Base-by-base conservation (phyloP, 92 coral and sea anemone species). In the Epizoanthus fatuus region DNA sequence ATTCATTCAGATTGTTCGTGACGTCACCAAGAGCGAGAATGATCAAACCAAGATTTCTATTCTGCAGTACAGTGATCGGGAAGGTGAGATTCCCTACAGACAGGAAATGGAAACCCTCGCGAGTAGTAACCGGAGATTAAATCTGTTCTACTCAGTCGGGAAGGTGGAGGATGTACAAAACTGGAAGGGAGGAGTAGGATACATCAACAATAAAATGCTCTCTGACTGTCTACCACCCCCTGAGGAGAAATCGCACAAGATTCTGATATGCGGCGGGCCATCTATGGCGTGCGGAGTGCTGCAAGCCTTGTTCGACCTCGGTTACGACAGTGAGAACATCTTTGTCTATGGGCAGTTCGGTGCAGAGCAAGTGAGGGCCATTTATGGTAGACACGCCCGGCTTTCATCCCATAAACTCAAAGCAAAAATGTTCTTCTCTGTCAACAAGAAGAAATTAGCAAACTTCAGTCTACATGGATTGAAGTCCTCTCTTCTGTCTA, bases 101-200 rank as follows among this genome's bases (percentile, higher is more conserved):
- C 79, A 67, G 17, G 93, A 90, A 53, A 54, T 90, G 40, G 82
- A 86, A 38, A 74, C 63, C 63, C 51, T 40, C 35, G 69, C 62
- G 4, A 51, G 12, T 4, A 19, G 49, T 1, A 81, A 86, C 81
- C 22, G 20, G 7, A 74, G 81, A 8, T 35, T 90, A 6, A 75
- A 68, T 54, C 68, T 75, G 25, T 81, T 80, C 12, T 86, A 81
- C 14, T 71, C 93, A 4, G 90, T 90, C 45, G 80, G 84, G 37
- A 76, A 86, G 58, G 90, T 38, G 40, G 85, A 65, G 52, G 9
- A 63, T 4, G 22, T 69, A 5, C 84, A 90, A 56, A 51, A 86
- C 42, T 90, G 93, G 93, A 63, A 90, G 93, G 93, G 90, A 90
- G 93, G 87, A 39, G 81, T 84, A 13, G 93, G 93, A 47, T 90